Percentiles rank a stretch among this genome's conserved stretches.
Evolutionary conservation across 2,797 vertebrate genomes (phyloP).

Genomic region (Macropus fuliginosus): DNA sequence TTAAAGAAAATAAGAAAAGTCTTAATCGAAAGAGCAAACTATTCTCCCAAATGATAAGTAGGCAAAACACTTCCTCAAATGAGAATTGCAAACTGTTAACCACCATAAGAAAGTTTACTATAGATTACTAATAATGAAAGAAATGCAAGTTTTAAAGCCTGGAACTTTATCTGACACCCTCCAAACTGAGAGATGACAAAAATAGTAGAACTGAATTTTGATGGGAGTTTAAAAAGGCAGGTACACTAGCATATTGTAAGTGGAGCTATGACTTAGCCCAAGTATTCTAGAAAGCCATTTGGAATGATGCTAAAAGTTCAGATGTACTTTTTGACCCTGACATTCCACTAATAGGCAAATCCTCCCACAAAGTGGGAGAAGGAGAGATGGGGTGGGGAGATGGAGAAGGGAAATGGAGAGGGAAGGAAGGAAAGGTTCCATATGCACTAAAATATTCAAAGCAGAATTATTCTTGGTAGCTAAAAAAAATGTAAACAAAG

Average conservation of each 20-base stretch:
- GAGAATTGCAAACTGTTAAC: neutral
- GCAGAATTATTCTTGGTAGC: too few species aligned
- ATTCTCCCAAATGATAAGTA: neutral
- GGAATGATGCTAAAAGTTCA: too few species aligned
- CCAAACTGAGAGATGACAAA: neutral
- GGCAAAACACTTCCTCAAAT: neutral
- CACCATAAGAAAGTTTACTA: neutral
- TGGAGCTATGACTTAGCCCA: too few species aligned
- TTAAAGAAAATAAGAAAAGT: neutral
- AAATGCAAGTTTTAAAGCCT: neutral
- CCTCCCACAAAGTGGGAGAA: too few species aligned
- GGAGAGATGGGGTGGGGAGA: too few species aligned
- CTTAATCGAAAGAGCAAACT: neutral
- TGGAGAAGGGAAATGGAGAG: too few species aligned
- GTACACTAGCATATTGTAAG: neutral
- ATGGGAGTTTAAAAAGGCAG: neutral
- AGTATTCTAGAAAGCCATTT: too few species aligned
- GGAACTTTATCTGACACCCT: neutral
- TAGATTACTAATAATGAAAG: neutral
- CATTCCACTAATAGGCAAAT: too few species aligned
- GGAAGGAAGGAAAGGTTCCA: too few species aligned
- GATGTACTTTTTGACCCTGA: too few species aligned
- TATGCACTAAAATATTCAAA: too few species aligned
- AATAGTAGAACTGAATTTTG: neutral
- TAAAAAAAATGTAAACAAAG: too few species aligned